Base-by-base conservation (phyloP, 2,113 vertebrate genomes). In the Indicator indicator region DNA sequence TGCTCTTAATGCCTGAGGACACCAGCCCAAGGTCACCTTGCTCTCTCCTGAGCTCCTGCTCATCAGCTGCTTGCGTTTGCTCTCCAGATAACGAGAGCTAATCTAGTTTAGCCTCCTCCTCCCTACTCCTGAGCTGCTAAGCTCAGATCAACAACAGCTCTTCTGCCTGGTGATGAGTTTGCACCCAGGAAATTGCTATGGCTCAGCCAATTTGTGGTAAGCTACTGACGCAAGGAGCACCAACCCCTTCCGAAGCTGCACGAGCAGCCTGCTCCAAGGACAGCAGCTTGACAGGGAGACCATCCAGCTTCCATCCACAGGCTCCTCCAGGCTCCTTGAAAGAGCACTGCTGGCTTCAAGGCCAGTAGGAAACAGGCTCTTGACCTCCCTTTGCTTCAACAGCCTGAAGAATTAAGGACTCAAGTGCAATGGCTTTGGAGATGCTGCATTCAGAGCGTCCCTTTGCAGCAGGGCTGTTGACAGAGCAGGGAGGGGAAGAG, bases 321-420 rank as follows among this genome's bases (percentile, higher is more conserved):
- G 54, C 46, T 90, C 50, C 50, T 64, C 70, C 71, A 63, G 38
- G 38, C 56, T 88, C 30, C 91, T 87, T 89, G 0, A 0, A 91
- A 68, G 58, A 77, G 65, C 58, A 30, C 11, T 14, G 7, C 38
- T 77, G 69, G 59, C 76, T 94, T 88, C 56, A 80, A 80, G 71
- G 28, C 78, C 80, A 30, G 60, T 54, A 81, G 60, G 60, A 16
- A 96, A 88, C 16, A 60, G 64, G 58, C 58, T 95, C 72, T 94
- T 88, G 79, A 91, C 85, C 88, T 92, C 48, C 44, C 21, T 71
- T 85, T 48, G 69, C 13, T 86, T 92, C 82, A 96, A 76, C 52
- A 94, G 64, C 36, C 30, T 77, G 89, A 55, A 91, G 86, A 80
- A 89, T 83, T 10, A 9, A 83, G 48, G 71, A 55, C 48, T 71